phyloP scores from a whole-genome alignment of 2,113 vertebrate species.

The Misgurnus anguillicaudatus region DNA sequence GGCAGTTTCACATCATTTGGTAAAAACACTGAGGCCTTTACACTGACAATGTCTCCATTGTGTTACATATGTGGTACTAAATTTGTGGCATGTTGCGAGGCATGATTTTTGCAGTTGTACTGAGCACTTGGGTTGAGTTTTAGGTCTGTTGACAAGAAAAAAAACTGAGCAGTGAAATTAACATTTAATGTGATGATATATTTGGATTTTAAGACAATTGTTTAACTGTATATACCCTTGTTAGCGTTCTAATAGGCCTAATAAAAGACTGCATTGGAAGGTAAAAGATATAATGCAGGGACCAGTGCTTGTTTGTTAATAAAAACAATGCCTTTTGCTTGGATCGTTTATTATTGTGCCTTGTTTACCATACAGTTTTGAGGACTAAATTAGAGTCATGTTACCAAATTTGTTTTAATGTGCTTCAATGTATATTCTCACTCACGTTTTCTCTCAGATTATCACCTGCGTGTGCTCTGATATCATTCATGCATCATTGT shows the following conservation, averaged over 20 bases:
- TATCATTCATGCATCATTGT: constrained; percentile 1
- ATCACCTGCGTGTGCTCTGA: not conserved
- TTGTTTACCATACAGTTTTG: not conserved
- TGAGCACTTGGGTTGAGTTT: constrained; percentile 43
- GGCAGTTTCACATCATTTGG: not conserved
- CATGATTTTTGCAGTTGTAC: constrained; percentile 14
- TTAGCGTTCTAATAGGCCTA: not conserved
- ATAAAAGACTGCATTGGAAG: not conserved
- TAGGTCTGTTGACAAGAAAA: not conserved
- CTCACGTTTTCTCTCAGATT: not conserved
- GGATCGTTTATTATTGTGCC: not conserved
- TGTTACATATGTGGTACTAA: constrained; percentile 1
- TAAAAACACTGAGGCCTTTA: constrained; percentile 21
- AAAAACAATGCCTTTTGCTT: constrained; percentile 25
- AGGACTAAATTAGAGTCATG: not conserved
- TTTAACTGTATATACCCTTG: not conserved
- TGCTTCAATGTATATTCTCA: not conserved
- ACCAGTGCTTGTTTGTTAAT: constrained; percentile 1
- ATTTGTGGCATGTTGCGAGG: constrained; percentile 27
- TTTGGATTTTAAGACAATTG: not conserved
- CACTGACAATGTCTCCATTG: not conserved
- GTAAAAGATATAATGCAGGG: not conserved
- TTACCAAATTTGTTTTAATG: not conserved
- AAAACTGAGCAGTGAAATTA: not conserved
- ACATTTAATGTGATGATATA: not conserved